Percentiles rank a stretch among this genome's conserved stretches.
Evolutionary conservation across 2,113 vertebrate species (phyloP).

Genomic region (Heterochromis multidens): DNA sequence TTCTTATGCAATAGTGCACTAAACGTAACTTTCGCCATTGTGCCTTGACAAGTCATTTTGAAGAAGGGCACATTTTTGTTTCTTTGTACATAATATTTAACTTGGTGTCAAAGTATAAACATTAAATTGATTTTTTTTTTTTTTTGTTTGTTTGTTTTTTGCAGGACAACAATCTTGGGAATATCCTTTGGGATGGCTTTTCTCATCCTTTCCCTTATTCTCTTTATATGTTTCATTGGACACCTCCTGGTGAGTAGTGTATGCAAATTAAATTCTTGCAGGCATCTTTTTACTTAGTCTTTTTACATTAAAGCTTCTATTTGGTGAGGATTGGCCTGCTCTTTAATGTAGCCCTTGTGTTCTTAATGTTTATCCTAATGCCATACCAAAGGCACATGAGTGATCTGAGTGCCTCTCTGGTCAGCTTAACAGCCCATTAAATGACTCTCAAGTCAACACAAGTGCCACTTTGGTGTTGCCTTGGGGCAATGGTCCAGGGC

Average conservation of each 20-base stretch:
- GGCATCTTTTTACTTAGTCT: background rate
- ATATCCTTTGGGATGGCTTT: slow-evolving; percentile 92
- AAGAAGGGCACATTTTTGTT: background rate
- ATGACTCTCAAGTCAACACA: background rate
- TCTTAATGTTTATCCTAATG: background rate
- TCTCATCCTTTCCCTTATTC: slow-evolving; percentile 87
- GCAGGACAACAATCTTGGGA: slow-evolving; percentile 86
- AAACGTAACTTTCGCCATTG: too few relatives aligned
- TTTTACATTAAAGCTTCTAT: background rate
- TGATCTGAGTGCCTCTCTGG: background rate
- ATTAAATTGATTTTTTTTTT: background rate
- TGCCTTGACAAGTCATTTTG: background rate
- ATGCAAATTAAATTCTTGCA: background rate
- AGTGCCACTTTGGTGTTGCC: background rate
- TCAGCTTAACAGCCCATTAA: slow-evolving; percentile 10
- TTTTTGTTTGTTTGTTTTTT: background rate
- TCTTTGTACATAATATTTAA: background rate
- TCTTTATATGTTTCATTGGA: slow-evolving; percentile 92
- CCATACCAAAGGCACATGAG: background rate
- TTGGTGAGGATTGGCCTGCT: background rate
- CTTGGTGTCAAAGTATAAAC: background rate
- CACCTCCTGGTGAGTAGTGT: slow-evolving; percentile 85
- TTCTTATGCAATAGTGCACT: background rate
- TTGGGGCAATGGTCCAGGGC: background rate
- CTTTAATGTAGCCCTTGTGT: background rate